These are phyloP conservation scores for Hemiscyllium ocellatum DNA, from an alignment of 2,113 vertebrate species.

Conservation along the genomic window DNA sequence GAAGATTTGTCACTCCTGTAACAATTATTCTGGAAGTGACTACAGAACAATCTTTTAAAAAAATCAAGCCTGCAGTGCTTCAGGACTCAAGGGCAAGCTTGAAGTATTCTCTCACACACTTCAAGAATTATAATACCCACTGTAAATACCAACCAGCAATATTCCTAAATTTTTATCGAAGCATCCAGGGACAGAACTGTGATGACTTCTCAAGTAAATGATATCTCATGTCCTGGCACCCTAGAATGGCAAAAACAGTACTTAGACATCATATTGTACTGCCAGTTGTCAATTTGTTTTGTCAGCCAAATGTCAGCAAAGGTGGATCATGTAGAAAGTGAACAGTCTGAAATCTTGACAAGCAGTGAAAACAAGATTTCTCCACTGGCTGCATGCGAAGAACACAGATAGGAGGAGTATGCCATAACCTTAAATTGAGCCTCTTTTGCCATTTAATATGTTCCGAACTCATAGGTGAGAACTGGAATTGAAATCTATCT, in stretches of 20 bases:
- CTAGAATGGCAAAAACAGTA: not conserved
- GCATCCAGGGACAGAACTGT: not conserved
- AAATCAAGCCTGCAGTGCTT: not conserved
- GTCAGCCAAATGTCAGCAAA: not conserved
- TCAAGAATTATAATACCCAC: not conserved
- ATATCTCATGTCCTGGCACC: not conserved
- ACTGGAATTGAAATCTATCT: too few relatives aligned
- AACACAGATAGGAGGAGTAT: too few relatives aligned
- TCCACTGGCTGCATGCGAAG: not conserved
- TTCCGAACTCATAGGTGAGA: too few relatives aligned
- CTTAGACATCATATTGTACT: not conserved
- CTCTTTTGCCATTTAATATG: too few relatives aligned
- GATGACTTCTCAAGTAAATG: not conserved
- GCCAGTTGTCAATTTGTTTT: not conserved
- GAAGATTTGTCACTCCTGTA: not conserved
- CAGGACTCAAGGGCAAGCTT: not conserved
- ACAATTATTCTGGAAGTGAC: not conserved
- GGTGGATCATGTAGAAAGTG: not conserved
- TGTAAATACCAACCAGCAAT: not conserved
- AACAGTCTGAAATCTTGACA: not conserved
- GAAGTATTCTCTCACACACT: not conserved
- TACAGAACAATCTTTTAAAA: not conserved
- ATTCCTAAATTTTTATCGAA: not conserved
- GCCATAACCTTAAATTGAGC: too few relatives aligned
- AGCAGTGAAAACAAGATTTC: not conserved